Conservation (phyloP, 2,797 vertebrate species). For the Molossus alvarezi region DNA sequence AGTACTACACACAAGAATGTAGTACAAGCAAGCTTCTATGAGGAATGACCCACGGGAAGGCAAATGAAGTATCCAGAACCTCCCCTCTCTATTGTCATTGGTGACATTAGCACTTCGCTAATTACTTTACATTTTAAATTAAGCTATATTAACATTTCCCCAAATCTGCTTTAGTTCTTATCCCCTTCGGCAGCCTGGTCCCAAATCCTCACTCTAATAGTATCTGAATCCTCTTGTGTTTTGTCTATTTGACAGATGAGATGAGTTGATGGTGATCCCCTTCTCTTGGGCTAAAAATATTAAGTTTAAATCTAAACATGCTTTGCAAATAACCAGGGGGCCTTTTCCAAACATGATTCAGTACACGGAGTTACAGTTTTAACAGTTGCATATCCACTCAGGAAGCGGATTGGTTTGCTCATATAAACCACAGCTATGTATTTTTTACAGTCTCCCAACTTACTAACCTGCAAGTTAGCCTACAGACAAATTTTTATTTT, state of each 20-base stretch:
- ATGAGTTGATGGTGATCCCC: constrained; percentile 66
- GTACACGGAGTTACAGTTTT: constrained; percentile 59
- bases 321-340: constrained; percentile 76
- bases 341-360: constrained; percentile 81
- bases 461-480: constrained; percentile 77
- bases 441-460: constrained; percentile 78
- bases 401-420: constrained; percentile 79
- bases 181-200: constrained; percentile 74
- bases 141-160: constrained; percentile 80
- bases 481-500: constrained; percentile 83
- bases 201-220: not conserved
- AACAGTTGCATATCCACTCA: constrained; percentile 70
- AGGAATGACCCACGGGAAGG: constrained; percentile 10
- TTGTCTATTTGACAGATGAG: constrained; percentile 77
- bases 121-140: constrained; percentile 82
- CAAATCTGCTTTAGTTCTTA: constrained; percentile 76
- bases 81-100: constrained; percentile 9
- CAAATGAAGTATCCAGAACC: not conserved
- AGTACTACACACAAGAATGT: not conserved
- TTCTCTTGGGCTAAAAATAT: constrained; percentile 82
- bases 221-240: constrained; percentile 71
- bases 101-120: not conserved
- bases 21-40: constrained; percentile 3
- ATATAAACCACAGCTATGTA: constrained; percentile 72
- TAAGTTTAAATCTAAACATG: constrained; percentile 84